Evolutionary conservation across 1,140 invertebrate species (phyloP).

Genomic region (Radopholus similis): DNA sequence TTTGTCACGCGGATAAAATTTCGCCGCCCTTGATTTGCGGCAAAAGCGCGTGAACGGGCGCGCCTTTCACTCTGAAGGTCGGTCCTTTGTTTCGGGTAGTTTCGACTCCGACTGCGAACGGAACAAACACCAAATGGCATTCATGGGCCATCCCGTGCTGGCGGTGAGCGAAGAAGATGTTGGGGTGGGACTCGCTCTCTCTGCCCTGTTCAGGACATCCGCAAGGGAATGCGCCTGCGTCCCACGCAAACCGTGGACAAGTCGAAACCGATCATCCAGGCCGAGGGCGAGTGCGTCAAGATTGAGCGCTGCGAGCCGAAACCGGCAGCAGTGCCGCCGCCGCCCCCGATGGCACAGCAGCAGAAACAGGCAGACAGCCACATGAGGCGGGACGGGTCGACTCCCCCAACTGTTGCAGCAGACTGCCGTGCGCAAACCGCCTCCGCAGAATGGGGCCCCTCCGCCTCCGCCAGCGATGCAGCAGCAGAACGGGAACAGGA

Average conservation of each 20-base stretch:
- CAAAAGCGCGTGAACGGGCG: no score
- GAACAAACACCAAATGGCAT: conserved; percentile 14
- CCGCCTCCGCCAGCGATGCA: conserved; percentile 15
- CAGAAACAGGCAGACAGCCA: background rate
- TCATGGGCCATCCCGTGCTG: conserved; percentile 21
- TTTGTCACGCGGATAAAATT: conserved; percentile 3
- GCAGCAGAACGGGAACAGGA: conserved; percentile 11
- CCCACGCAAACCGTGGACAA: conserved; percentile 40
- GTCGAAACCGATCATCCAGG: conserved; percentile 31
- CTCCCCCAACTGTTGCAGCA: no score
- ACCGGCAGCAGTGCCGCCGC: background rate
- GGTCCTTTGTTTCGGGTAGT: background rate
- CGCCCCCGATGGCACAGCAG: background rate
- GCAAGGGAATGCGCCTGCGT: conserved; percentile 31
- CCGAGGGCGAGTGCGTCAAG: conserved; percentile 25
- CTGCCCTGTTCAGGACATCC: conserved; percentile 32
- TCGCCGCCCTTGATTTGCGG: no score
- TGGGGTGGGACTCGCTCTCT: background rate
- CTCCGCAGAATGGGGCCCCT: background rate
- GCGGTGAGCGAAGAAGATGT: conserved; percentile 2
- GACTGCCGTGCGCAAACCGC: background rate
- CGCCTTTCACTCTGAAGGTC: background rate
- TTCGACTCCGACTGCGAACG: background rate
- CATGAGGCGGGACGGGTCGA: background rate
- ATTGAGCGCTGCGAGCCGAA: background rate